phyloP scores from a whole-genome alignment of 2,113 vertebrate species.

The Lucifuga dentata region DNA sequence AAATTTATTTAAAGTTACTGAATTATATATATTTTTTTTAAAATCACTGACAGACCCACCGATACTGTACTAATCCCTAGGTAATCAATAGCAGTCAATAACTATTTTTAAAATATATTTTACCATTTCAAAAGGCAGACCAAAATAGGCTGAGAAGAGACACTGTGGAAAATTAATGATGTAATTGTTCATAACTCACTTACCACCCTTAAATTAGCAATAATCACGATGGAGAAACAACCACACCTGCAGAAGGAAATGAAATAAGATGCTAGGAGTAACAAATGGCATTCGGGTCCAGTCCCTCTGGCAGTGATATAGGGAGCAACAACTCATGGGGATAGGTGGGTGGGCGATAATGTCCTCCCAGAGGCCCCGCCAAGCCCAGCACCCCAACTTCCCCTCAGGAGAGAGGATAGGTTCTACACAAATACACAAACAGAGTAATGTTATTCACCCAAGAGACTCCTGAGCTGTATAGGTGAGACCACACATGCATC shows the following conservation, averaged over 20 bases:
- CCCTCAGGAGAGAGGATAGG: constrained; percentile 59
- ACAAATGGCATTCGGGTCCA: constrained; percentile 72
- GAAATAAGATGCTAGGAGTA: constrained; percentile 48
- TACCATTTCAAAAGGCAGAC: too few species aligned
- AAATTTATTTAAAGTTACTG: neutral
- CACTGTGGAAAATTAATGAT: constrained; percentile 11
- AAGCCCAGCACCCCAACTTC: constrained; percentile 43
- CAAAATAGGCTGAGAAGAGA: neutral
- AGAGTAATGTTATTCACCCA: constrained; percentile 61
- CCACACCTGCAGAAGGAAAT: constrained; percentile 43
- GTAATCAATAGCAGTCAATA: too few species aligned
- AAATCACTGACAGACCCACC: too few species aligned
- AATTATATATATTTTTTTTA: too few species aligned
- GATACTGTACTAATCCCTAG: too few species aligned
- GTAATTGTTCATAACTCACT: constrained; percentile 2
- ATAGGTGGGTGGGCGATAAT: constrained; percentile 75
- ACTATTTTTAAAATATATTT: too few species aligned
- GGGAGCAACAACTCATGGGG: constrained; percentile 61
- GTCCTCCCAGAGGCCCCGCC: constrained; percentile 69
- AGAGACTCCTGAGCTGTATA: constrained; percentile 67
- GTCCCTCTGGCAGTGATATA: constrained; percentile 47
- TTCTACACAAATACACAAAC: constrained; percentile 57
- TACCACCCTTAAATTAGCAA: constrained; percentile 30
- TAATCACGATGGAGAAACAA: constrained; percentile 28
- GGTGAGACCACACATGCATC: constrained; percentile 78